These are phyloP conservation scores for Antheraea mylitta DNA, from an alignment of 1,140 invertebrate genomes.

Conservation along the genomic window DNA sequence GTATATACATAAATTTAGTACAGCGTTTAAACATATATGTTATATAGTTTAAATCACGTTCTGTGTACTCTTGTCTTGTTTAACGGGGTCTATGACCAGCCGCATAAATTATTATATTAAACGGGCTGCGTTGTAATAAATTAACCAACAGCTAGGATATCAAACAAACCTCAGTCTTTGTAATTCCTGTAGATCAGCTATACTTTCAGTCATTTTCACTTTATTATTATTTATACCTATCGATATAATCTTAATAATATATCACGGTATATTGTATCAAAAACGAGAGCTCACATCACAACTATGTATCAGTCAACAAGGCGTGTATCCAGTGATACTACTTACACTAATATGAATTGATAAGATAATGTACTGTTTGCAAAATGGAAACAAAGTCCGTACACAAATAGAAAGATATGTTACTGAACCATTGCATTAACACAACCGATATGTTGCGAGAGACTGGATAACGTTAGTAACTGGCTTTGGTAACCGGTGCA, in stretches of 20 bases:
- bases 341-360: constrained; percentile 57
- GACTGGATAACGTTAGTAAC: constrained; percentile 21
- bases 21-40: no score
- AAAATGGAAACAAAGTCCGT: constrained; percentile 55
- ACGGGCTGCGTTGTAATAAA: neutral
- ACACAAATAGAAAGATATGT: constrained; percentile 39
- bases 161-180: constrained; percentile 58
- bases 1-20: no score
- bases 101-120: neutral
- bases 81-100: no score
- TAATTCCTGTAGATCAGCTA: constrained; percentile 53
- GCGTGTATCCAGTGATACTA: constrained; percentile 47
- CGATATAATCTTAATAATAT: constrained; percentile 12
- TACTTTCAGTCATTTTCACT: constrained; percentile 50
- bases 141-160: neutral
- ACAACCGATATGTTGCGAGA: neutral
- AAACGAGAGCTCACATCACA: constrained; percentile 47
- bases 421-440: constrained; percentile 28
- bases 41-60: no score
- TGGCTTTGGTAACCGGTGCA: constrained; percentile 14
- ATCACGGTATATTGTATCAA: constrained; percentile 28
- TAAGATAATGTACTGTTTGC: constrained; percentile 62
- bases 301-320: constrained; percentile 28
- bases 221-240: constrained; percentile 15
- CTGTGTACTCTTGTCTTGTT: no score